Evolutionary conservation across 2,113 vertebrate genomes (phyloP).

Genomic region (Ploceus nigricollis): DNA sequence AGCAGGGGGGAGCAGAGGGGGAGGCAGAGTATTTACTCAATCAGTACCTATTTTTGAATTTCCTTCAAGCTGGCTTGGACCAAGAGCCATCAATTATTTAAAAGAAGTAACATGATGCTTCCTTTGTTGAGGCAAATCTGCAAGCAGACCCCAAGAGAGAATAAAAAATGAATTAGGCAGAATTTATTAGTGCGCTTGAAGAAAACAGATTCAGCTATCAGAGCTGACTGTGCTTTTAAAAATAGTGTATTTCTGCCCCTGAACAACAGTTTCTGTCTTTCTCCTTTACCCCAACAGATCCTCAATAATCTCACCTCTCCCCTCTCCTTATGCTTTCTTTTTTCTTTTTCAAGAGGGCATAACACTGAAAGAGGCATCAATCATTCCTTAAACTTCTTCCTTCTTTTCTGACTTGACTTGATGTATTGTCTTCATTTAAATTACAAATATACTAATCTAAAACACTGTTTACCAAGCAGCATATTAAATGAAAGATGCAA

Average conservation of each 20-base stretch:
- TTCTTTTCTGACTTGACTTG: conserved; percentile 71
- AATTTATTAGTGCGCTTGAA: conserved; percentile 91
- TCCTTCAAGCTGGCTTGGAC: conserved; percentile 81
- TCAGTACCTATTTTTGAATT: conserved; percentile 90
- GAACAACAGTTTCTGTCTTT: conserved; percentile 39
- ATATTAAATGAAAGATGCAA: conserved; percentile 79
- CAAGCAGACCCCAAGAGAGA: conserved; percentile 92
- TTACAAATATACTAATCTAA: conserved; percentile 82
- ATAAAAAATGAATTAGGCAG: conserved; percentile 99
- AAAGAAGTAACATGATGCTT: conserved; percentile 97
- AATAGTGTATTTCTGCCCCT: conserved; percentile 58
- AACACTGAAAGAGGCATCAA: conserved; percentile 67
- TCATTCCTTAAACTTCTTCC: conserved; percentile 74
- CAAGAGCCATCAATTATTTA: conserved; percentile 98
- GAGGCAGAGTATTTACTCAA: conserved; percentile 75
- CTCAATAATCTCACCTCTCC: conserved; percentile 16
- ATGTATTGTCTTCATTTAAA: conserved; percentile 83
- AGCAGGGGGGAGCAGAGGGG: neutral
- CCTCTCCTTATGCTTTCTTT: conserved; percentile 15
- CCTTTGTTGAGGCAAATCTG: conserved; percentile 97
- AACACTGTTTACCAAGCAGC: conserved; percentile 80
- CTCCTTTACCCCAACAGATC: neutral
- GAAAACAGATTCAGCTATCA: conserved; percentile 80
- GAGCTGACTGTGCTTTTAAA: conserved; percentile 68
- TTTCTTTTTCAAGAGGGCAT: conserved; percentile 37